Evolutionary conservation across 2,113 vertebrate species (phyloP), one percentile per base, ranked within the genome.

Genomic region (Notechis scutatus): DNA sequence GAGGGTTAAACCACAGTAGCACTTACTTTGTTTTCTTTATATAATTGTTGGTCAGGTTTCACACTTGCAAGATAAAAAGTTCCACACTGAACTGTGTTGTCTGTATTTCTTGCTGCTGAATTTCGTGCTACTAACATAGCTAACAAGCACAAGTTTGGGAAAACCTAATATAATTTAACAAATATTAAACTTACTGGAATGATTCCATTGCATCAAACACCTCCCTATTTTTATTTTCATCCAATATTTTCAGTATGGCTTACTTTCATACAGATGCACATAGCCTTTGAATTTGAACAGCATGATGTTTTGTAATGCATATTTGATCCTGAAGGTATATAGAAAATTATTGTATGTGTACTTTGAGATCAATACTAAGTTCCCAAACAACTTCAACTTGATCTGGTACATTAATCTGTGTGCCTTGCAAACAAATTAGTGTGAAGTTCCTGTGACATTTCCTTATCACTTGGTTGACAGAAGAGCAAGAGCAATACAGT

Each of bases 401-500:
- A 34, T 11, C n/a, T 50, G 39, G 9, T 56, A 3, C 61, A 85
- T 92, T 92, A 90, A 2, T 39, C 85, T 94, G 61, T 59, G 24
- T 20, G 92, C 93, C 88, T 93, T 92, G 15, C 1, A 93, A 94
- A 87, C 0, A 0, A 59, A 52, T 87, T 95, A 74, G 18, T 23
- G 57, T 26, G 50, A 94, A 95, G 61, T 95, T 91, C 29, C 59
- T 92, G 93, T 87, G 94, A 87, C 24, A n/a, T 20, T 94, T 81
- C 54, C 42, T 92, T 59, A 93, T 21, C 45, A 93, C 95, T 96
- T 93, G 89, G 93, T 94, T 86, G 89, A 95, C 93, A 42, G 10
- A 29, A 61, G 61, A 61, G 95, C 95, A 97, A 93, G 93, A 95
- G 92, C 94, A 96, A 96, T 92, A 86, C 85, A 24, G 14, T 93